Percentiles rank a stretch among this genome's conserved stretches.
phyloP scores from a whole-genome alignment of 2,888 invertebrate species.

The Palloptera scutellata region DNA sequence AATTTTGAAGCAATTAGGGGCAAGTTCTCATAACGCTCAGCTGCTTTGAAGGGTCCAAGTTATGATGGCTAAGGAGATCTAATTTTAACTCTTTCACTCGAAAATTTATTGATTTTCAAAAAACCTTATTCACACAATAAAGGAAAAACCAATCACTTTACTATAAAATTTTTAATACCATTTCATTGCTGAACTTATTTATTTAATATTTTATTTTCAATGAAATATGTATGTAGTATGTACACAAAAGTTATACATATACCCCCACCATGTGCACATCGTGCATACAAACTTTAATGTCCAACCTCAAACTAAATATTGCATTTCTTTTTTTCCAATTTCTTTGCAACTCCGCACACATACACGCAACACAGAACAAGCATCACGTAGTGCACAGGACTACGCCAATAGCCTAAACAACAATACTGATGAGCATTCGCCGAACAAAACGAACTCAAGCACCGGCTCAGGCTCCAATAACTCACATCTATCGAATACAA shows the following conservation, averaged over 20 bases:
- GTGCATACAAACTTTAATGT: slow-evolving; percentile 12
- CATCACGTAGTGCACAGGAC: slow-evolving; percentile 52
- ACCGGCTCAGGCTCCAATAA: slow-evolving; percentile 19
- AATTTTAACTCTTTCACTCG: too few relatives aligned
- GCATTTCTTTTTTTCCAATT: background rate
- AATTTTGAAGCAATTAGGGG: too few relatives aligned
- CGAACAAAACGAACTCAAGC: slow-evolving; percentile 48
- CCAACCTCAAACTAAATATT: slow-evolving; percentile 21
- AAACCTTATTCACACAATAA: too few relatives aligned
- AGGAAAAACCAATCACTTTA: too few relatives aligned
- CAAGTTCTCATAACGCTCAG: too few relatives aligned
- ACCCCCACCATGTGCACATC: background rate
- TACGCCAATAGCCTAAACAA: slow-evolving; percentile 48
- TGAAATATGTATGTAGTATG: background rate
- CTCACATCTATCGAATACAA: slow-evolving; percentile 27
- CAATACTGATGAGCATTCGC: slow-evolving; percentile 56
- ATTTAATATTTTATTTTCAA: background rate
- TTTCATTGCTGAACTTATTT: too few relatives aligned
- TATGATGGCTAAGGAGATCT: too few relatives aligned
- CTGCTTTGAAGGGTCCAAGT: too few relatives aligned
- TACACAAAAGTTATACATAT: background rate
- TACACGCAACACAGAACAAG: slow-evolving; percentile 48
- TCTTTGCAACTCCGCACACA: background rate
- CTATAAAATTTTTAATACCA: too few relatives aligned
- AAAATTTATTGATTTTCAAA: too few relatives aligned